phyloP scores from a whole-genome alignment of 1,140 invertebrate genomes.

The Trissolcus basalis region DNA sequence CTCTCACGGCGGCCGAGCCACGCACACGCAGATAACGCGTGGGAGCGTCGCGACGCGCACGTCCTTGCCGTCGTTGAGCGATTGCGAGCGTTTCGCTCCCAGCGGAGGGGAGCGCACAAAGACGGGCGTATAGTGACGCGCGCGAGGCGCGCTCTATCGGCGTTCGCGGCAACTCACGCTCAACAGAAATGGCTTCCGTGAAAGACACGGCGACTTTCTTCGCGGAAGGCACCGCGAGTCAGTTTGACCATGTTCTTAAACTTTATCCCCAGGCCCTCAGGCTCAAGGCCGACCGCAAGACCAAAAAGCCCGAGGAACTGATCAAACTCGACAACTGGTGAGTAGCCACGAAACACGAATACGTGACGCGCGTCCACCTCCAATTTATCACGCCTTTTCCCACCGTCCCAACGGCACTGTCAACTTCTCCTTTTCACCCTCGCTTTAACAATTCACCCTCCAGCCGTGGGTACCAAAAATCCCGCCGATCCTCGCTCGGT shows the following conservation, averaged over 20 bases:
- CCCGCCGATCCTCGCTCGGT: neutral
- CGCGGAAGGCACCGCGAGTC: slow-evolving; percentile 87
- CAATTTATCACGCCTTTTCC: neutral
- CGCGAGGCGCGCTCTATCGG: slow-evolving; percentile 40
- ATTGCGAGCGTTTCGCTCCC: slow-evolving; percentile 23
- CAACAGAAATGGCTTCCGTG: slow-evolving; percentile 85
- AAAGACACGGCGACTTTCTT: slow-evolving; percentile 94
- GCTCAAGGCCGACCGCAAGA: slow-evolving; percentile 90
- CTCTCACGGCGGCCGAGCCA: slow-evolving; percentile 17
- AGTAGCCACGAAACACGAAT: slow-evolving; percentile 74
- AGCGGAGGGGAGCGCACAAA: slow-evolving; percentile 30
- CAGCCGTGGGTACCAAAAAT: too few relatives aligned
- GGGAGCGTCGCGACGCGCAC: slow-evolving; percentile 37
- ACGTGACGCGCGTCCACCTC: slow-evolving; percentile 7
- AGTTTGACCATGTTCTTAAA: slow-evolving; percentile 91
- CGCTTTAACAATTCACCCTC: too few relatives aligned
- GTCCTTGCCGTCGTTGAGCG: slow-evolving; percentile 24
- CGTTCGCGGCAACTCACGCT: slow-evolving; percentile 57
- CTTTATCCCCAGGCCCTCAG: slow-evolving; percentile 91
- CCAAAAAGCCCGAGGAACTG: slow-evolving; percentile 93
- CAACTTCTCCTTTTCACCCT: neutral
- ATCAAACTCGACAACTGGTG: slow-evolving; percentile 95
- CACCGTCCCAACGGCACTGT: too few relatives aligned
- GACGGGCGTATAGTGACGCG: slow-evolving; percentile 44
- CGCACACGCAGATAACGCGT: neutral